Evolutionary conservation across 1,140 invertebrate genomes (phyloP), one percentile per base, ranked within the genome.

Genomic region (Drosophila jambulina): DNA sequence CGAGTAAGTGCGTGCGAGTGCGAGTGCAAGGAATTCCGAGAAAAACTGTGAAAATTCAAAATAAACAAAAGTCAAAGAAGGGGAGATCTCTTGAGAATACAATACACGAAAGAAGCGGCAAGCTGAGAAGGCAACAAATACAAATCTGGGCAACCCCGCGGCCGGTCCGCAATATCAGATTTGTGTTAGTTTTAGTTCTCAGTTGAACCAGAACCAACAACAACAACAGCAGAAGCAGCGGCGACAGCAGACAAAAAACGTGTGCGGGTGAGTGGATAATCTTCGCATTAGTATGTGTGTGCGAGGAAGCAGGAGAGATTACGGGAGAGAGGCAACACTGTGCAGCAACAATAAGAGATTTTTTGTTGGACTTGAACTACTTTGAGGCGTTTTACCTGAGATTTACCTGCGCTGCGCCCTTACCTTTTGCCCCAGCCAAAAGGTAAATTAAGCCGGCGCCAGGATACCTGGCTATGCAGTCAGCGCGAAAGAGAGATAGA

Each of bases 401-500:
- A 56, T 12, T 56, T 56, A 56, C 60, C 54, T 65, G 62, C 57
- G 21, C 38, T 65, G 19, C n/a, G 60, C 12, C 61, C 40, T 64
- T 61, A 43, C 62, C 27, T 43, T 63, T 45, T 42, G 38, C 43
- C 38, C 34, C 36, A 69, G 43, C 58, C 70, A 43, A 57, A 57
- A 79, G 62, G 83, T 86, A 86, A 90, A 88, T 91, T 90, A 90
- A 85, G 86, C 82, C 85, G 85, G 85, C 85, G 85, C 85, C 85
- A 90, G 85, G 86, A 90, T 91, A 90, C 85, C 85, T 90, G 85
- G 81, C 84, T 54, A 70, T 51, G 60, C 69, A 77, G 48, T 46
- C 71, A 54, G 38, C 59, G 15, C 4, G 59, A n/a, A 29, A 34
- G 43, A 9, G 59, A 49, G 59, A 45, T 9, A 15, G 57, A 29